Evolutionary conservation across 2,113 vertebrate genomes (phyloP), one percentile per base, ranked within the genome.

Genomic region (Otocyon megalotis): DNA sequence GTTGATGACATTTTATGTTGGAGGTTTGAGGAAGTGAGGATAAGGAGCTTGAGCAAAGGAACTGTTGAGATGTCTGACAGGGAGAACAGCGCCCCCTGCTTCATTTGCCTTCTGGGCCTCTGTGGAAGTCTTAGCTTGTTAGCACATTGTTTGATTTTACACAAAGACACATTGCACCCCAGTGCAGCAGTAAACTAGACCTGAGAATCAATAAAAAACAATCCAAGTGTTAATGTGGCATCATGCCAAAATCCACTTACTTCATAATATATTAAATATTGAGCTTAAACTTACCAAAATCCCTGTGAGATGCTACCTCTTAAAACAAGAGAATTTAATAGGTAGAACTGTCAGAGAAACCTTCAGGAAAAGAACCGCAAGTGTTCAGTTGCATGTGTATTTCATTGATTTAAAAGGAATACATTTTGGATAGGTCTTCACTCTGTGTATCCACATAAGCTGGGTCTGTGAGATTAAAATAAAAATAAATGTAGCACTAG

Each of bases 201-300:
- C 37, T 0, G 4, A 93, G 17, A 94, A 97, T 95, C 74, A 90
- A 94, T 92, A 83, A 94, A 92, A 87, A 77, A 32, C 63, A 94
- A 83, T 58, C 48, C 30, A 71, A 93, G 32, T 76, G 76, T 71
- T 93, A 95, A 90, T 37, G 22, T 85, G 85, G 81, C 80, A 76
- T 90, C 14, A 48, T 76, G 69, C 93, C 74, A 74, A 95, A 92
- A 90, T 28, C 69, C 20, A 88, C 69, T 97, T 80, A 92, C 35
- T 96, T 83, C 74, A 50, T 90, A 83, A 89, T 63, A 58, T 76
- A 65, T 88, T 97, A 93, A 90, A 96, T 91, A 37, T 60, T 77
- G 82, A 77, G 43, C 22, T 60, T 65, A 85, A 58, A 74, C 5
- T 90, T 92, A 81, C 16, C 6, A 2, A 93, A 69, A 88, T 81